phyloP scores from a whole-genome alignment of 2,888 invertebrate species.

The Barypeithes pellucidus region DNA sequence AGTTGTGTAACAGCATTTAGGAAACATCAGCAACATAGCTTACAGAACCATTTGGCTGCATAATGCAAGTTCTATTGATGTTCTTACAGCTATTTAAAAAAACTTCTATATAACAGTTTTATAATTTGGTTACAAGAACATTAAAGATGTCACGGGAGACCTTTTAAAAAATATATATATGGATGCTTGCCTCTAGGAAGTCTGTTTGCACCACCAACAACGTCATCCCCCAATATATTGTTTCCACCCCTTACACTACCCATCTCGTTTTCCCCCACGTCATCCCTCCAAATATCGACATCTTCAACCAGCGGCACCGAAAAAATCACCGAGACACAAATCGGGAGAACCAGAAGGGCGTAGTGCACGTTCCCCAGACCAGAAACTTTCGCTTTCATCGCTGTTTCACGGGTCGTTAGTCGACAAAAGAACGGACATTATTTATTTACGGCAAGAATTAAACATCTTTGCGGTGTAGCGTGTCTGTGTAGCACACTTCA shows the following conservation, averaged over 20 bases:
- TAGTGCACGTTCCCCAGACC: conserved; percentile 15
- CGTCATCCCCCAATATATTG: conserved; percentile 14
- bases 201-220: conserved; percentile 47
- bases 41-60: no score
- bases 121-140: no score
- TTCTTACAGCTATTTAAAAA: no score
- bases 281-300: conserved; percentile 62
- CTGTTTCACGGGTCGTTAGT: conserved; percentile 25
- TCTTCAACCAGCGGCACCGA: conserved; percentile 37
- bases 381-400: conserved; percentile 38
- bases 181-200: conserved; percentile 61
- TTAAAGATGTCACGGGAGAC: no score
- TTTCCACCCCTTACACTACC: conserved; percentile 8
- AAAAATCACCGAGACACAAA: conserved; percentile 34
- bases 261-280: conserved; percentile 23
- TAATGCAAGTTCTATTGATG: no score
- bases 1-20: no score
- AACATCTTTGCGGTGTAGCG: conserved; percentile 5
- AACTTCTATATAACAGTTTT: no score
- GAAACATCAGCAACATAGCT: no score
- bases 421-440: conserved; percentile 6
- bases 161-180: no score
- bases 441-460: conserved; percentile 15
- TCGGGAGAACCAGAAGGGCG: conserved; percentile 24
- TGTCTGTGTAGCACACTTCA: neutral